phyloP scores from a whole-genome alignment of 1,140 invertebrate species.

The Antheraea mylitta region DNA sequence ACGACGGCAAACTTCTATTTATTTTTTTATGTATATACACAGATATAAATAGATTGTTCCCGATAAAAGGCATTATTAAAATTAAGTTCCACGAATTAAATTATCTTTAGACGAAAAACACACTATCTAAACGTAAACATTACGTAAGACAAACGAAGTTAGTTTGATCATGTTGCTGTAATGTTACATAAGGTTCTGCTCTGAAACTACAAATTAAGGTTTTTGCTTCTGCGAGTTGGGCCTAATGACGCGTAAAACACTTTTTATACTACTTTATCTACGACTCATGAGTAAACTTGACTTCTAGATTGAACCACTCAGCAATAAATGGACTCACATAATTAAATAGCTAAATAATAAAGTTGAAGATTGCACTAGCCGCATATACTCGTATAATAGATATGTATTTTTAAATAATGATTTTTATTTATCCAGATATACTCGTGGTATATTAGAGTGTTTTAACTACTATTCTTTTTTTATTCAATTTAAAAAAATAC shows the following conservation, averaged over 20 bases:
- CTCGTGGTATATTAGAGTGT: no score
- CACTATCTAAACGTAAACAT: slow-evolving; percentile 17
- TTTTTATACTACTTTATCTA: background rate
- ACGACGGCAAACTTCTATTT: no score
- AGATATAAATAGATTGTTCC: background rate
- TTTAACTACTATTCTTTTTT: background rate
- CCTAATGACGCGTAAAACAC: background rate
- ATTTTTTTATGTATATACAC: no score
- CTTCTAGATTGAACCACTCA: background rate
- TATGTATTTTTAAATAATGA: no score
- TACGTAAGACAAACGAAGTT: slow-evolving; percentile 14
- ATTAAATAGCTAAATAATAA: background rate
- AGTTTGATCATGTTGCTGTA: background rate
- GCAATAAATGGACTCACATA: background rate
- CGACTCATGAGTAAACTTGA: background rate
- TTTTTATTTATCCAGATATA: no score
- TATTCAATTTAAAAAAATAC: no score
- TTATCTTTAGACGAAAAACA: slow-evolving; percentile 19
- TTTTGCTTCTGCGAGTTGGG: background rate
- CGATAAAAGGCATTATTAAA: background rate
- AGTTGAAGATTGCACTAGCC: no score
- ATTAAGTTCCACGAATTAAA: background rate
- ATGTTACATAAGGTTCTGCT: background rate
- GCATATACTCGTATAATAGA: no score
- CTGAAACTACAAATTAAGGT: background rate